Evolutionary conservation across 2,797 vertebrate genomes (phyloP), one percentile per base, ranked within the genome.

Genomic region (Psittacula derbiana): DNA sequence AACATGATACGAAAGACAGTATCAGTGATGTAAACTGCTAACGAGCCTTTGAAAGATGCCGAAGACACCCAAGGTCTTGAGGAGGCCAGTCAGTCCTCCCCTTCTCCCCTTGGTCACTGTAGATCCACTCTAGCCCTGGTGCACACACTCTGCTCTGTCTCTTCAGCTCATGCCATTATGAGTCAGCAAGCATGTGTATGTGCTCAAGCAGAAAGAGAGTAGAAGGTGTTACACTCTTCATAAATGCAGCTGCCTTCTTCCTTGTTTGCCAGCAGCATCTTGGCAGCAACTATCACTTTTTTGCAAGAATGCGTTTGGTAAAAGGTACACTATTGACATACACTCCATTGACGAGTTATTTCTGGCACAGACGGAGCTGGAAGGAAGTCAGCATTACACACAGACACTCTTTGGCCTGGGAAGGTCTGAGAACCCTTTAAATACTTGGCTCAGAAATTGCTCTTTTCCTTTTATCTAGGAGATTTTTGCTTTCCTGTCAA

Each of bases 311-410:
- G 52, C 49, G 60, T 92, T 80, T 86, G 87, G 88, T 94, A 84
- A 93, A 89, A 95, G 87, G 87, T 95, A 85, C 64, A 8, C 65
- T 71, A 57, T 67, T 81, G 83, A 93, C 80, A 90, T 76, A 80
- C 1, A 75, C 65, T 92, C 95, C 88, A 93, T n/a, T 93, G 93
- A 87, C 2, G 8, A 93, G 94, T 95, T 96, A 97, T 97, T 96
- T 94, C 92, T 97, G 95, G 96, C 95, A 93, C 93, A 82, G 93
- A 94, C 71, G 58, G 94, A 76, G 47, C 87, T 96, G 93, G 94
- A 96, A 96, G 95, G 96, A 97, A 96, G 92, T 96, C 92, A 94
- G 87, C 78, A 67, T 93, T 95, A 90, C 93, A 94, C 84, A 90
- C 46, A 93, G 85, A 91, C 78, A 72, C 75, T 83, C 84, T 95